phyloP scores from a whole-genome alignment of 2,888 invertebrate species.

The Polydesmus complanatus region DNA sequence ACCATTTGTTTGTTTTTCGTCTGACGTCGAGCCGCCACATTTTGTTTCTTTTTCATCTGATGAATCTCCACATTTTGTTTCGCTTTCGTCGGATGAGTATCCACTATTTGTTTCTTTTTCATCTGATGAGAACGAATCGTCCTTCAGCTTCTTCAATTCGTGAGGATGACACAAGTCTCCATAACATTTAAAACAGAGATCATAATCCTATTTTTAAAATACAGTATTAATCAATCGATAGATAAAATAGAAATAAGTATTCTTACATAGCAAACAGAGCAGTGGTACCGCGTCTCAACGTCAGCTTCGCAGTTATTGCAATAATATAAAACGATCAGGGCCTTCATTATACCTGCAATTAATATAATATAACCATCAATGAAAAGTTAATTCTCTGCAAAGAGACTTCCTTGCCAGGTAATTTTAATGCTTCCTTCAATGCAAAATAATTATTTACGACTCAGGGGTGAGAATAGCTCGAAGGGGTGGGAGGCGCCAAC shows the following conservation, averaged over 20 bases:
- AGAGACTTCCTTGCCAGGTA: no score
- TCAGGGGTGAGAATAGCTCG: no score
- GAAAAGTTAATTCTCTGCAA: conserved; percentile 88
- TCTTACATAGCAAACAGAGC: conserved; percentile 87
- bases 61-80: no score
- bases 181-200: conserved; percentile 89
- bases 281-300: conserved; percentile 93
- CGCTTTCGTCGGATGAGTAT: no score
- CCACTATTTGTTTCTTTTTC: no score
- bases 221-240: neutral
- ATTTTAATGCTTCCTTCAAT: no score
- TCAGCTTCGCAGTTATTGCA: conserved; percentile 95
- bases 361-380: conserved; percentile 92
- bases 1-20: conserved; percentile 71
- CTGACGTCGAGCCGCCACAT: no score
- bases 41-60: no score
- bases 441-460: no score
- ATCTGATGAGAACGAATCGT: conserved; percentile 77
- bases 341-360: conserved; percentile 98
- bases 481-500: no score
- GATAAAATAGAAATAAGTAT: conserved; percentile 7
- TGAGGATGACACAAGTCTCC: conserved; percentile 89
- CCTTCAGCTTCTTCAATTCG: conserved; percentile 93
- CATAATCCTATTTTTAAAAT: conserved; percentile 60
- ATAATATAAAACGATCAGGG: conserved; percentile 90